Percentiles rank a stretch among this genome's conserved stretches.
These are phyloP conservation scores for Belonocnema kinseyi DNA, from an alignment of 1,140 invertebrate species.

Conservation along the genomic window DNA sequence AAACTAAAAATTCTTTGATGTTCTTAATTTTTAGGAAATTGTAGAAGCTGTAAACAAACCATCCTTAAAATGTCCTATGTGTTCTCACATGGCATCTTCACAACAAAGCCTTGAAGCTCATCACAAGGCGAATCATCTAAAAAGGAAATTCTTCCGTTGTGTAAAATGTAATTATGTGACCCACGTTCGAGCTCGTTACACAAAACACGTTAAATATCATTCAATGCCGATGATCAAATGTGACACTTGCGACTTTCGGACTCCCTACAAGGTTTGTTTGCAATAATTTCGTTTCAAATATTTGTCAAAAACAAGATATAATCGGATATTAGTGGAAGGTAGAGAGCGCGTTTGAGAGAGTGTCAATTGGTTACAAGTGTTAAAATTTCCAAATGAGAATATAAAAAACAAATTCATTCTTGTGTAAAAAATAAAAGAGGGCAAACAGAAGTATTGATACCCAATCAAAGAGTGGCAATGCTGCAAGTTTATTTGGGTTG, in stretches of 20 bases:
- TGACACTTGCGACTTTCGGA: constrained; percentile 93
- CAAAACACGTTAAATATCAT: constrained; percentile 96
- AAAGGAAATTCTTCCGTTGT: constrained; percentile 87
- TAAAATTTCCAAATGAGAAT: no score
- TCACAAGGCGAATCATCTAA: constrained; percentile 73
- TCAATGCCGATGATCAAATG: constrained; percentile 96
- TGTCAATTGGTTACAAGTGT: no score
- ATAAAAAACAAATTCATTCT: no score
- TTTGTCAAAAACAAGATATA: constrained; percentile 29
- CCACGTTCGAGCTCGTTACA: constrained; percentile 91
- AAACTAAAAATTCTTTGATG: constrained; percentile 19
- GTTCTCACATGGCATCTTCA: constrained; percentile 43
- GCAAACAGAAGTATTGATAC: no score
- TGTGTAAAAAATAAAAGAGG: no score
- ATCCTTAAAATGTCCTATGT: constrained; percentile 48
- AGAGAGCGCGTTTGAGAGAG: no score
- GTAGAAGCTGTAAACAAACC: constrained; percentile 21
- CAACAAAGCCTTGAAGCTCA: constrained; percentile 63
- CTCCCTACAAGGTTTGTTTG: constrained; percentile 84
- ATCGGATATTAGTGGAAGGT: no score
- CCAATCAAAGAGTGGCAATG: no score
- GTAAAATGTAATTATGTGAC: constrained; percentile 93
- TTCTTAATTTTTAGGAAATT: constrained; percentile 42
- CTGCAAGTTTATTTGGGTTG: no score
- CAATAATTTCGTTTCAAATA: constrained; percentile 29